Evolutionary conservation across 2,113 vertebrate genomes (phyloP).

Genomic region (Tursiops truncatus): DNA sequence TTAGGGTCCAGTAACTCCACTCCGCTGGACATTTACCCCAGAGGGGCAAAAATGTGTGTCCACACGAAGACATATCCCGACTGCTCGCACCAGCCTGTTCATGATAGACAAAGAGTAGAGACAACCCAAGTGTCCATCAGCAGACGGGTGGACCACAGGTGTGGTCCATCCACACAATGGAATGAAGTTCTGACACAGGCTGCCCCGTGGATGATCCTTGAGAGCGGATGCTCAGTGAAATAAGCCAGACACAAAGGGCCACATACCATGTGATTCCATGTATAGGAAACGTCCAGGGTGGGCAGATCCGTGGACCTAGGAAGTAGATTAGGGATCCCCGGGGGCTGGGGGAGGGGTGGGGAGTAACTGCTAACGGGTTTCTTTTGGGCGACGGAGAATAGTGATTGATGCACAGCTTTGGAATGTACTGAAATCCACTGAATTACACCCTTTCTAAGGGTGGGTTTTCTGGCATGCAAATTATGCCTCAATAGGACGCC

Average conservation of each 20-base stretch:
- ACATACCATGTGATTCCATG: background rate
- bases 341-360: background rate
- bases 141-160: too few relatives aligned
- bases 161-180: background rate
- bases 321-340: background rate
- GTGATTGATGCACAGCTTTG: too few relatives aligned
- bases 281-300: too few relatives aligned
- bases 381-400: background rate
- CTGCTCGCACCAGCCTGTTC: background rate
- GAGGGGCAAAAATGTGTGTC: background rate
- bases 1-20: background rate
- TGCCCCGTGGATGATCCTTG: background rate
- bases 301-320: background rate
- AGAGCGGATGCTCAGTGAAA: background rate
- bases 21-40: background rate
- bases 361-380: background rate
- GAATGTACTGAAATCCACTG: background rate
- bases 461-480: background rate
- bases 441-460: background rate
- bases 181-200: background rate
- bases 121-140: background rate
- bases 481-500: fast-evolving
- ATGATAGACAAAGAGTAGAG: background rate
- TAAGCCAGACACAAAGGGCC: background rate
- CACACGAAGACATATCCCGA: background rate